These are phyloP conservation scores for Parnassius smintheus DNA, from an alignment of 2,888 invertebrate genomes.

Conservation along the genomic window DNA sequence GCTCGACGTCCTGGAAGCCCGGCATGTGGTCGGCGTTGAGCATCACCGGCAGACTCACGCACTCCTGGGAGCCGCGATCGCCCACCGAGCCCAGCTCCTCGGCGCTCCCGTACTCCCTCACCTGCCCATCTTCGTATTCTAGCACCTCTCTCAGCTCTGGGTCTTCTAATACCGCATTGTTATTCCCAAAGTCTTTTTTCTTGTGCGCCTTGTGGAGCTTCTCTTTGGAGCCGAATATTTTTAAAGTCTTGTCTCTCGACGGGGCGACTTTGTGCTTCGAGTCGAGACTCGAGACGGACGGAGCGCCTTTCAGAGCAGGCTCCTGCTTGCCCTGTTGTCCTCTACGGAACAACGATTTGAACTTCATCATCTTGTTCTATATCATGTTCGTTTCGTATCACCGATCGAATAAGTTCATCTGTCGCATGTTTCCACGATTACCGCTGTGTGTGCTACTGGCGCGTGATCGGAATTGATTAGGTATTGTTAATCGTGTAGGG, in stretches of 20 bases:
- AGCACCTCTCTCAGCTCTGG: constrained; percentile 63
- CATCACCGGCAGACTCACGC: constrained; percentile 71
- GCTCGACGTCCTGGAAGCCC: constrained; percentile 73
- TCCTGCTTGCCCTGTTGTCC: constrained; percentile 84
- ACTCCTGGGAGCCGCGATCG: constrained; percentile 72
- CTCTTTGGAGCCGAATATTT: constrained; percentile 79
- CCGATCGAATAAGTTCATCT: constrained; percentile 57
- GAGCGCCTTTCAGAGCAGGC: constrained; percentile 80
- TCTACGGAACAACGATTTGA: constrained; percentile 95
- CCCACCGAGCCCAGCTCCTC: constrained; percentile 71
- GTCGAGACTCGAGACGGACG: constrained; percentile 84
- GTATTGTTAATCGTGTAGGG: constrained; percentile 4
- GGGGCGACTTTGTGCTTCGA: constrained; percentile 81
- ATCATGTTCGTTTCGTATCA: constrained; percentile 66
- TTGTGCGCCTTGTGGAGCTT: constrained; percentile 75
- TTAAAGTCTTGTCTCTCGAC: constrained; percentile 68
- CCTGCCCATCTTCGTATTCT: constrained; percentile 64
- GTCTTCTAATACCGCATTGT: constrained; percentile 76
- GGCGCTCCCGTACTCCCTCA: constrained; percentile 67
- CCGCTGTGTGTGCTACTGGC: constrained; percentile 32
- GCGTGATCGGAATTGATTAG: constrained; percentile 46
- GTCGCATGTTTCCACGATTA: constrained; percentile 38
- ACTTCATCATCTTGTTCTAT: constrained; percentile 90
- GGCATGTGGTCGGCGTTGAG: constrained; percentile 74
- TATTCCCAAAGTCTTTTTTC: constrained; percentile 72